Conservation (phyloP, 64 coral and sea anemone species). For the Trachythela sp. region DNA sequence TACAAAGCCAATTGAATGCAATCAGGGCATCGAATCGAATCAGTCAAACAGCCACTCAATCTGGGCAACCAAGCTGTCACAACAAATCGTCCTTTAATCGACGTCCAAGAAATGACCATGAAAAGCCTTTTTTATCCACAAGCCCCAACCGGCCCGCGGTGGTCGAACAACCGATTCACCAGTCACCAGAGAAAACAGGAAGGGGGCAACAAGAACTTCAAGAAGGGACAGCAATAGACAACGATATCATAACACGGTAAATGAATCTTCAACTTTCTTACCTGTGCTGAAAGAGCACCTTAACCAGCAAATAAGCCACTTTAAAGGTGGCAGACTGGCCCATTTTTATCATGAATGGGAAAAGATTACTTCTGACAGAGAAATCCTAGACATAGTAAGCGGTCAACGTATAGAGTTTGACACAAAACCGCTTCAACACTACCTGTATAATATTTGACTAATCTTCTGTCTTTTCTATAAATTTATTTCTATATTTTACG, state of each 20-base stretch:
- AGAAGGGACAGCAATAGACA: background rate
- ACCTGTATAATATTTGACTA: too few species aligned
- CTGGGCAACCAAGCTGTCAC: background rate
- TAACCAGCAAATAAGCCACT: conserved; percentile 31
- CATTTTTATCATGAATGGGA: conserved; percentile 20
- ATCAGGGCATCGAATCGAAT: conserved; percentile 33
- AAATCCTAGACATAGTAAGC: conserved; percentile 30
- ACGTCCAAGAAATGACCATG: background rate
- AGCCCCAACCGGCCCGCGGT: conserved; percentile 25
- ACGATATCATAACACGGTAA: background rate
- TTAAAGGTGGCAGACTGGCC: conserved; percentile 22
- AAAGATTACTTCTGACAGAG: conserved; percentile 30
- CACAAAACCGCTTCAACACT: background rate
- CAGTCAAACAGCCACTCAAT: conserved; percentile 8
- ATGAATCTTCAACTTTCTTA: background rate
- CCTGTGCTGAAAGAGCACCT: conserved; percentile 18
- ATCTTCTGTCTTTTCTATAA: too few species aligned
- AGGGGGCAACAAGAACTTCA: background rate
- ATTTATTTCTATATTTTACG: too few species aligned
- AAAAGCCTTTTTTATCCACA: conserved; percentile 38
- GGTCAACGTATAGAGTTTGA: conserved; percentile 25
- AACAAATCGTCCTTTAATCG: background rate
- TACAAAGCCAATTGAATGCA: conserved; percentile 33
- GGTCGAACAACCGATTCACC: background rate
- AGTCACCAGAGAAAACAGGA: conserved; percentile 24